Evolutionary conservation across 2,113 vertebrate genomes (phyloP), one percentile per base, ranked within the genome.

Genomic region (Rhinichthys klamathensis): DNA sequence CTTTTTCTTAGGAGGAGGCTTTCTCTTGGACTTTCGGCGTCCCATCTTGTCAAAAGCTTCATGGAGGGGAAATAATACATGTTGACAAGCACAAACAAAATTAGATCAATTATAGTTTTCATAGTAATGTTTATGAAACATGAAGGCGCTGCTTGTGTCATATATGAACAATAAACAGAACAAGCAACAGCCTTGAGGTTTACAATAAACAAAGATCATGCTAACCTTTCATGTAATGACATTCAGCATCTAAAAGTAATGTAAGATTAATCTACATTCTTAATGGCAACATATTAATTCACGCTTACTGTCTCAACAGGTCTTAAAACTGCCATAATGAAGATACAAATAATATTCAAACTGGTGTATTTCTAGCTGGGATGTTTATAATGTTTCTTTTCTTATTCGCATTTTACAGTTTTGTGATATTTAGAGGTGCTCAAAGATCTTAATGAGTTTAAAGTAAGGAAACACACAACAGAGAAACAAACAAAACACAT

Each of bases 1-100:
- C 86, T 97, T 98, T 86, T 98, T 98, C 93, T 97, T 98, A 0
- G 96, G 96, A 3, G 97, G 97, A 0, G 96, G 97, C 92, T 98
- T 98, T 83, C 97, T 92, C 91, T 98, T 98, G 0, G 97, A 98
- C 91, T 98, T 98, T 73, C 97, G 93, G 90, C 97, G 96, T 2
- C 96, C 97, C 97, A 98, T 98, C 69, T 79, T 4, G 56, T 5
- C 38, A 16, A 51, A 41, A 18, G 27, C 23, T 61, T 30, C 35
- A 51, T 30, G 15, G n/a, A 18, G 54, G 2, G 54, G 6, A 23
- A 7, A 56, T 15, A 3, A 7, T 21, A 56, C 51, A 21, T 21
- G 51, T 56, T 56, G 51, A 56, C 35, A 25, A 41, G 44, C 13
- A 75, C n/a, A 46, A 16, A 16, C 10, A 27, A 8, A 49, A 51